Base-by-base conservation (phyloP, 2,888 invertebrate genomes). In the Acheta domesticus region DNA sequence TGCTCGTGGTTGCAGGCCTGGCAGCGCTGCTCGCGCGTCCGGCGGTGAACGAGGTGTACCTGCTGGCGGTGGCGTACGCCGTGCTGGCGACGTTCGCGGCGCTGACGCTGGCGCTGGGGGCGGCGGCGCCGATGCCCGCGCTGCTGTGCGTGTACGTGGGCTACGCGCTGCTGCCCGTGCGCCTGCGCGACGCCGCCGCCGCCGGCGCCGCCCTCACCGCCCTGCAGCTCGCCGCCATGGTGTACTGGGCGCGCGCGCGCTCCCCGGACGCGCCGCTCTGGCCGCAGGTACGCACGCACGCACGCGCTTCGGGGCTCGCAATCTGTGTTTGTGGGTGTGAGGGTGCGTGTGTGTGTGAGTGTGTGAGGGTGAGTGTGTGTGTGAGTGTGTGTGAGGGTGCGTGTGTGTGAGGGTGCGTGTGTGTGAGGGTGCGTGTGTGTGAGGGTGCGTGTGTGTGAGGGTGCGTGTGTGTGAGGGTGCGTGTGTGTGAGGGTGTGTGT, bases 151-250 rank as follows among this genome's bases (percentile, higher is more conserved):
- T 95, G 80, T 97, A 96, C 88, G 90, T 96, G 88, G 93, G 94
- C 77, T 97, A 96, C 86, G 93, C 96, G 11, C 91, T 96, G 85
- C 91, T 97, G 84, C 96, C 97, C n/a, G 91, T 97, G 82, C 91
- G 96, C 79, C 90, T 96, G 84, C 92, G 94, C 84, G 94, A 96
- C 87, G 94, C 95, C 21, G 90, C 92, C 80, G 88, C 93, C 80
- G 93, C 93, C 20, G 95, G 95, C n/a, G 85, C 91, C 50, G 86
- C 91, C 62, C 89, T 96, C 80, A 92, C 93, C 48, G 87, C 90
- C 74, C 89, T 93, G 79, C 94, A 96, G 87, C 86, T 93, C 74
- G 84, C 87, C 74, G 87, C 87, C 62, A 86, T 88, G 4, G 62
- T n/a, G 62, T n/a, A 19, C 4, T 14, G 16, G 62, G 62, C 62